These are phyloP conservation scores for Anneissia japonica DNA, from an alignment of 35 echinoderm and acorn worm species.

Conservation along the genomic window DNA sequence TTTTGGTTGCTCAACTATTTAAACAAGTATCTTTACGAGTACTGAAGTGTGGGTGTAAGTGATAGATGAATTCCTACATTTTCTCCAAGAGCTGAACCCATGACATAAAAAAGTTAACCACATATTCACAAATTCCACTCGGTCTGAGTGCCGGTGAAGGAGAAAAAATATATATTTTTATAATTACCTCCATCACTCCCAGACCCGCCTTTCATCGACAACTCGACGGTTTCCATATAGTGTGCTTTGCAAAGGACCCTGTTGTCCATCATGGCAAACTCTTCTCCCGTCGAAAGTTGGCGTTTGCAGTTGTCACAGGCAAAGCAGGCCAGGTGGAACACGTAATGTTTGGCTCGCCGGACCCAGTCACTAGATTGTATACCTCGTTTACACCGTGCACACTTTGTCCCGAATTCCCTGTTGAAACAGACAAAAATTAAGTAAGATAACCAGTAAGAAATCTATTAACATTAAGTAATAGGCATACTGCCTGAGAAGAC, in stretches of 20 bases:
- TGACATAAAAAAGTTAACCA: too few relatives aligned
- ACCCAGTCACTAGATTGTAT: slow-evolving; percentile 87
- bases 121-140: too few relatives aligned
- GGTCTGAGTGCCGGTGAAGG: too few relatives aligned
- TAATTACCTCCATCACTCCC: not conserved
- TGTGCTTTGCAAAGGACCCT: slow-evolving; percentile 76
- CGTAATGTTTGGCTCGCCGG: slow-evolving; percentile 56
- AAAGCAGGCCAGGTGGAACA: slow-evolving; percentile 91
- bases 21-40: too few relatives aligned
- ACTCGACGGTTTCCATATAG: slow-evolving; percentile 54
- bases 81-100: too few relatives aligned
- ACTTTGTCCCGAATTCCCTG: slow-evolving; percentile 73
- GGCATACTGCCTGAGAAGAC: not conserved
- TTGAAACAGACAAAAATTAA: not conserved
- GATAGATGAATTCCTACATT: too few relatives aligned
- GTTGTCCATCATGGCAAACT: slow-evolving; percentile 74
- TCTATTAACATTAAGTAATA: not conserved
- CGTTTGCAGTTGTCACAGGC: slow-evolving; percentile 87
- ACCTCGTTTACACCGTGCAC: slow-evolving; percentile 45
- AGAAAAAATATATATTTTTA: too few relatives aligned
- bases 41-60: too few relatives aligned
- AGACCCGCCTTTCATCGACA: not conserved
- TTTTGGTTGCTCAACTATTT: too few relatives aligned
- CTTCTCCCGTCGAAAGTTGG: slow-evolving; percentile 88
- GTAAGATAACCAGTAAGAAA: not conserved